A percentile compares a stretch with the other conserved stretches of the same genome.
These are phyloP conservation scores for Exaiptasia diaphana DNA, from an alignment of 64 coral and sea anemone species.

Conservation along the genomic window DNA sequence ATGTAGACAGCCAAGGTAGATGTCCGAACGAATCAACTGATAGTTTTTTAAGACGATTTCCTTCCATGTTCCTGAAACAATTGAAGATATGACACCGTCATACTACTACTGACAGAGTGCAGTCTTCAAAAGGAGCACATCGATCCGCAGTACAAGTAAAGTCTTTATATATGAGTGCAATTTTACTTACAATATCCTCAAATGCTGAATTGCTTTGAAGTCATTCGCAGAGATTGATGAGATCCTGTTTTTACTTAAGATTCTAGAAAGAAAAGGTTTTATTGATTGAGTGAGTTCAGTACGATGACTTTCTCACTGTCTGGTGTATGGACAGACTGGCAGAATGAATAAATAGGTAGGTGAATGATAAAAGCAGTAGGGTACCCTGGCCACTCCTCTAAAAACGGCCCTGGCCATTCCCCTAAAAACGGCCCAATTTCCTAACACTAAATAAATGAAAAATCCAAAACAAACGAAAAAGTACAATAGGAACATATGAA, in stretches of 20 bases:
- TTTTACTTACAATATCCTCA: background rate
- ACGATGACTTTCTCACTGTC: too few species aligned
- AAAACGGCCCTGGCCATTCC: too few species aligned
- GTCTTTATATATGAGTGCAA: background rate
- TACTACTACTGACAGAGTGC: background rate
- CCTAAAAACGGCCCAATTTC: too few species aligned
- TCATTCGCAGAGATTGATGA: background rate
- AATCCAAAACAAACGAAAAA: too few species aligned
- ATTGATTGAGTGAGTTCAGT: too few species aligned
- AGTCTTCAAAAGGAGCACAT: background rate
- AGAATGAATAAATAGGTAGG: too few species aligned
- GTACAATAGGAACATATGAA: too few species aligned
- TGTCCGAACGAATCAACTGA: slow-evolving; percentile 17
- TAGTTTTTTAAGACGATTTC: slow-evolving; percentile 44
- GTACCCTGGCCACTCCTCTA: too few species aligned
- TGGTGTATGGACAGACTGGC: too few species aligned
- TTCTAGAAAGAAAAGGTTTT: too few species aligned
- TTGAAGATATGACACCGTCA: background rate
- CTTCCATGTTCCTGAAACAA: slow-evolving; percentile 17
- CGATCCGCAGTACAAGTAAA: background rate
- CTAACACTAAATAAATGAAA: too few species aligned
- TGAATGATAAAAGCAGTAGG: too few species aligned
- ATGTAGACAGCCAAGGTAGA: slow-evolving; percentile 14
- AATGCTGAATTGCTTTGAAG: background rate
- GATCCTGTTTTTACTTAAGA: background rate